Base-by-base conservation (phyloP, 1,140 invertebrate species). In the Drosophila azteca region DNA sequence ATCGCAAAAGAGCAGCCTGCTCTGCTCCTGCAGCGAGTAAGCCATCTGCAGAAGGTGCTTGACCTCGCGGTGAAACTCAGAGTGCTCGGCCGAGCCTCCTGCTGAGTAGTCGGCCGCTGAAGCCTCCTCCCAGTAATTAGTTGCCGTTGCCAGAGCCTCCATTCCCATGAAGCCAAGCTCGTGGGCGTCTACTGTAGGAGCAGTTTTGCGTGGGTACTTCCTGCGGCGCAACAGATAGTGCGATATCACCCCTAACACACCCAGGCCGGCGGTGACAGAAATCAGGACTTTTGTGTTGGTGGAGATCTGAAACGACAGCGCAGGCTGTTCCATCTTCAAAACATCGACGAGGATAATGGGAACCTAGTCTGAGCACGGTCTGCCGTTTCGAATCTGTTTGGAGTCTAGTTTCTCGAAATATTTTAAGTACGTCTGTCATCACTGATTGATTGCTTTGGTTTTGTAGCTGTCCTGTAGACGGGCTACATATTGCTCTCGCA, bases 111-210 rank as follows among this genome's bases (percentile, higher is more conserved):
- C 95, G 41, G 95, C 94, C 0, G 95, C 94, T 39, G 98, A 92
- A 2, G 97, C 96, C 92, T 98, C 97, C 92, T 98, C 97, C 97
- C 97, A 98, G 90, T 95, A 97, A 79, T 95, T 96, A 59, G 98
- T 95, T 53, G 96, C 96, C 15, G 95, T 97, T 79, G 97, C 96
- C 72, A 98, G 90, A 2, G 97, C 96, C 92, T 98, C 97, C 95
- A 98, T 96, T 93, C 94, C 94, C 94, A 95, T 95, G 22, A 95
- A 93, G 54, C 94, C 94, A 15, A 95, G 83, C 61, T 95, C 5
- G 5, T 26, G 24, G 24, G 5, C 5, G 94, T 31, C 29, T 8
- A 31, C 78, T 95, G 94, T 13, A 94, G 94, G 20, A 94, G 94
- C 11, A 95, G 53, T 43, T 84, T 91, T 39, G 92, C 92, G 2